phyloP scores from a whole-genome alignment of 2,797 vertebrate genomes.

The Spinibarbus caldwelli region DNA sequence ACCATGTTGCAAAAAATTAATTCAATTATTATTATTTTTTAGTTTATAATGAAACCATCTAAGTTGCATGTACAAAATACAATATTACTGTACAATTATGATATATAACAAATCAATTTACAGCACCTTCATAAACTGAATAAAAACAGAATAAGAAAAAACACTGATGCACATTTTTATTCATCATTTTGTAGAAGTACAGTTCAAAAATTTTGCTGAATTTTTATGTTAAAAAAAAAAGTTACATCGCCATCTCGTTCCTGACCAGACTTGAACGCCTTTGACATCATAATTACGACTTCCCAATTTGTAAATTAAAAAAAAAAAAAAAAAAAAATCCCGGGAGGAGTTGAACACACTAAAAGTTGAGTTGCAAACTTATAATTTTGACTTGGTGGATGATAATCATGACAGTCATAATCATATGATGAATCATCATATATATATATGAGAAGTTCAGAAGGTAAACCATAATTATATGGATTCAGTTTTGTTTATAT shows the following conservation, averaged over 20 bases:
- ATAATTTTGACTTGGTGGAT: neutral
- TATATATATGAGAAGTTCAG: neutral
- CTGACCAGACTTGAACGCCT: neutral
- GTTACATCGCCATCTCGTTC: neutral
- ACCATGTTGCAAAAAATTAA: too few species aligned
- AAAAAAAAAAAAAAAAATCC: too few species aligned
- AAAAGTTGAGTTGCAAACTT: too few species aligned
- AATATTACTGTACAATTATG: too few species aligned
- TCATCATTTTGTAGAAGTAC: neutral
- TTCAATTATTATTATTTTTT: too few species aligned
- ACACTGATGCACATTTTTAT: too few species aligned
- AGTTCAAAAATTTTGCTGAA: neutral
- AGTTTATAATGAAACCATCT: too few species aligned
- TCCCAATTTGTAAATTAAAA: too few species aligned
- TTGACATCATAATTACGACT: neutral
- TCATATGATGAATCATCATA: neutral
- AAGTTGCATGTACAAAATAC: neutral
- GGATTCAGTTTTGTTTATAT: neutral
- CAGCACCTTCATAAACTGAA: neutral
- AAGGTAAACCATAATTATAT: neutral
- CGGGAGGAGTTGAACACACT: neutral
- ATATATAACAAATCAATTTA: neutral
- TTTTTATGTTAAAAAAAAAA: too few species aligned
- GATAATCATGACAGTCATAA: neutral
- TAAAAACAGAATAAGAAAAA: neutral